phyloP scores from a whole-genome alignment of 1,140 invertebrate species.

The Drosophila murphyi region DNA sequence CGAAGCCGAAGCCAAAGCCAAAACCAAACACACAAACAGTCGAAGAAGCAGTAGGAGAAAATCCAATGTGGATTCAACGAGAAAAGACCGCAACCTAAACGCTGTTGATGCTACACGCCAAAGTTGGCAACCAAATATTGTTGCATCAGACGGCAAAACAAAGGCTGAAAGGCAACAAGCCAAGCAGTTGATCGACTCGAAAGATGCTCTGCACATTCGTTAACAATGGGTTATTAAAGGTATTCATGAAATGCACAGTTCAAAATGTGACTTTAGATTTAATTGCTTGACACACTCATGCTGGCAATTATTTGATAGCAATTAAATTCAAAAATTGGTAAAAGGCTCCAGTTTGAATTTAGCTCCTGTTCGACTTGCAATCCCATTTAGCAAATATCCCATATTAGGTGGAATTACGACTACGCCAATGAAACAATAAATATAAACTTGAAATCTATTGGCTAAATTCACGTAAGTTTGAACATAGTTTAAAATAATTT shows the following conservation, averaged over 20 bases:
- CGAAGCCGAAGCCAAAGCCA: slow-evolving; percentile 57
- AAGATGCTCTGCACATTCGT: slow-evolving; percentile 33
- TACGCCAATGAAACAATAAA: background rate
- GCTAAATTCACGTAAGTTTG: background rate
- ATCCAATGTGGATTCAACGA: slow-evolving; percentile 34
- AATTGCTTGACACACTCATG: no score
- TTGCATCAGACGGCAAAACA: slow-evolving; percentile 65
- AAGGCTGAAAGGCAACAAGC: slow-evolving; percentile 30
- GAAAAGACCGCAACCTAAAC: slow-evolving; percentile 64
- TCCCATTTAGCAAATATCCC: no score
- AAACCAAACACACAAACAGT: slow-evolving; percentile 38
- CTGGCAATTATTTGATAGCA: no score
- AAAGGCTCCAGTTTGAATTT: no score
- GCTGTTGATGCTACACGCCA: slow-evolving; percentile 71
- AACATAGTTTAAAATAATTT: background rate
- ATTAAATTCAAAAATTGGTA: no score
- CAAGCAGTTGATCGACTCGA: slow-evolving; percentile 44
- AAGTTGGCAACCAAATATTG: slow-evolving; percentile 81
- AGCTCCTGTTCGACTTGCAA: no score
- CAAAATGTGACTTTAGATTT: no score
- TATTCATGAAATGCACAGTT: no score
- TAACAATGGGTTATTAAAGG: background rate
- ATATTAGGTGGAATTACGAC: background rate
- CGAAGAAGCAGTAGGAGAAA: slow-evolving; percentile 25
- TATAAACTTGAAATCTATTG: background rate